These are phyloP conservation scores for Scytalopus superciliaris DNA, from an alignment of 2,113 vertebrate genomes.

Conservation along the genomic window DNA sequence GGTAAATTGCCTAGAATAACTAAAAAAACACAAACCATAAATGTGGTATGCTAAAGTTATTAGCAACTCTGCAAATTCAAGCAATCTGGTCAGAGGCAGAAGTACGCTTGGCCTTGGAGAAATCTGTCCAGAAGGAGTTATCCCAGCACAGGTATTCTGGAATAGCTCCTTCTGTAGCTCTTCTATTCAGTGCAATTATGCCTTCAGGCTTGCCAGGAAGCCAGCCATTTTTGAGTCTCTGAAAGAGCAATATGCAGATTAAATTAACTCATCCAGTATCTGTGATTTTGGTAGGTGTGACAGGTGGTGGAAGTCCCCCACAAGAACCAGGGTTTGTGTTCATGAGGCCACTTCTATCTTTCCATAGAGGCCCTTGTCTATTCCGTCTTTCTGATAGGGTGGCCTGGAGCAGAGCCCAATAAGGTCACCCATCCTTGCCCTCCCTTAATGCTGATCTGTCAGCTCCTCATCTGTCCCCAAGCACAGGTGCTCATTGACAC, in stretches of 20 bases:
- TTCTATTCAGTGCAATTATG: background rate
- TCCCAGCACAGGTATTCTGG: accelerated
- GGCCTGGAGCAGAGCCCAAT: background rate
- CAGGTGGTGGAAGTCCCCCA: background rate
- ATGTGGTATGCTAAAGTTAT: background rate
- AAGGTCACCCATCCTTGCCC: background rate
- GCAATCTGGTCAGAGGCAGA: background rate
- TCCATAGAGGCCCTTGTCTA: background rate
- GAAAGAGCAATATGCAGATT: background rate
- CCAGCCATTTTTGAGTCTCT: background rate
- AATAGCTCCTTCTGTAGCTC: background rate
- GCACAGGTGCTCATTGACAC: background rate
- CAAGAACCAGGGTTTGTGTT: background rate
- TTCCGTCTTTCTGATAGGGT: accelerated
- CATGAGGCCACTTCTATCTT: background rate
- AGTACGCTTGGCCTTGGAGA: background rate
- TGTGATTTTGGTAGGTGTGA: background rate
- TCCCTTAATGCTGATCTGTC: background rate
- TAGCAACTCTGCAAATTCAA: background rate
- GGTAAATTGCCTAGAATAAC: background rate
- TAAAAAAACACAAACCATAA: background rate
- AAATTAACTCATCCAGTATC: background rate
- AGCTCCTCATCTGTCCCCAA: background rate
- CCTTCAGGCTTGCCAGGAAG: background rate
- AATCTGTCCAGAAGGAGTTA: background rate